phyloP scores from a whole-genome alignment of 2,888 invertebrate species.

The Lasius platythorax region DNA sequence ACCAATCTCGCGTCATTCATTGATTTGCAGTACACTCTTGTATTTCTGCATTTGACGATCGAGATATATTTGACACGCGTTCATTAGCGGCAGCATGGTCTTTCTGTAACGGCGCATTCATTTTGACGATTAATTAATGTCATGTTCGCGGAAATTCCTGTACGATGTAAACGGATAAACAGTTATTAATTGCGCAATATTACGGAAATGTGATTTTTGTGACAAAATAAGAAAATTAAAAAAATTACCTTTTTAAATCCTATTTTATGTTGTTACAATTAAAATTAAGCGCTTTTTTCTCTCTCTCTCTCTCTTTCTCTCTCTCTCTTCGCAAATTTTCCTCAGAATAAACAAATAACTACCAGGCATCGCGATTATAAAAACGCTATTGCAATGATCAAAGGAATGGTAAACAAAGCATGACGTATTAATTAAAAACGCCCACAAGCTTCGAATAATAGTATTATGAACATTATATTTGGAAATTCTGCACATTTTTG shows the following conservation, averaged over 20 bases:
- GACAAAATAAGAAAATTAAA: conserved; percentile 9
- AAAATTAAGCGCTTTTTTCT: neutral
- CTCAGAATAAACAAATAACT: conserved; percentile 8
- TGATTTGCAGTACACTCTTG: conserved; percentile 14
- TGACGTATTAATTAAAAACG: conserved; percentile 24
- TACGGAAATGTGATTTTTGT: conserved; percentile 4
- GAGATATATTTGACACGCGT: conserved; percentile 38
- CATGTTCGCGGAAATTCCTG: conserved; percentile 34
- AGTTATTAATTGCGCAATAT: conserved; percentile 45
- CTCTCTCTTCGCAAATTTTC: neutral
- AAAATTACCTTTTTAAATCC: neutral
- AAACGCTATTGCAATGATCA: conserved; percentile 8
- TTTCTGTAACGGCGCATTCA: conserved; percentile 43
- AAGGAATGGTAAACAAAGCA: conserved; percentile 12
- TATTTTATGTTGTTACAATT: neutral
- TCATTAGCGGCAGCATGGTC: conserved; percentile 20
- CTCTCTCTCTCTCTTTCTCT: neutral
- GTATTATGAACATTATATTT: neutral
- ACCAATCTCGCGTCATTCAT: conserved; percentile 57
- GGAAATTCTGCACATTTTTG: conserved; percentile 10
- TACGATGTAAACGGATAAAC: conserved; percentile 12
- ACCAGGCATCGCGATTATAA: conserved; percentile 4
- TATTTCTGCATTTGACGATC: conserved; percentile 46
- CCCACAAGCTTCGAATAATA: neutral
- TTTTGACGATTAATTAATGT: conserved; percentile 53